Evolutionary conservation across 2,888 invertebrate species (phyloP).

Genomic region (Melangyna quadrimaculata): DNA sequence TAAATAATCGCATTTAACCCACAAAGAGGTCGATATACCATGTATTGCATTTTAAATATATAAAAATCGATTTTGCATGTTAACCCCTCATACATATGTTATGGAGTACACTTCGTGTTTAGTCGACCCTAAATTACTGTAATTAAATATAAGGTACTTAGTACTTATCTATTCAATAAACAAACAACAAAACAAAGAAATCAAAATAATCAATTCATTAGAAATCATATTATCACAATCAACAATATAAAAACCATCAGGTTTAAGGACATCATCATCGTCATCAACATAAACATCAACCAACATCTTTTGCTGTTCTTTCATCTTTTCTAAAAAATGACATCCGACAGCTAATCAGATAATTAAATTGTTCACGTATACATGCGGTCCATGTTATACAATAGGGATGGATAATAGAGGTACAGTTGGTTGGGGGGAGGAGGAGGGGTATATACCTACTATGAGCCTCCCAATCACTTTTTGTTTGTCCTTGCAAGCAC

Average conservation of each 20-base stretch:
- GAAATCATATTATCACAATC: background rate
- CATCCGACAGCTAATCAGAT: conserved; percentile 57
- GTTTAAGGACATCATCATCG: conserved; percentile 30
- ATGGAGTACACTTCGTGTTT: no score
- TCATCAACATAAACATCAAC: conserved; percentile 10
- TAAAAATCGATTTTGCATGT: no score
- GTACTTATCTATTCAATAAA: background rate
- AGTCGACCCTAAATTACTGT: no score
- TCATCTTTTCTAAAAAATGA: conserved; percentile 24
- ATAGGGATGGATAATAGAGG: background rate
- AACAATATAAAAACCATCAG: conserved; percentile 30
- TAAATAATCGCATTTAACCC: no score
- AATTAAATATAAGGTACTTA: no score
- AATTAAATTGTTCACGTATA: conserved; percentile 63
- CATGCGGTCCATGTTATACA: conserved; percentile 24
- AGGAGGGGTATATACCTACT: background rate
- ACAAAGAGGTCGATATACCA: no score
- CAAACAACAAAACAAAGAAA: no score
- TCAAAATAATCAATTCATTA: background rate
- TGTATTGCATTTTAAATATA: no score
- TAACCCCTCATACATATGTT: no score
- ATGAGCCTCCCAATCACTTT: background rate
- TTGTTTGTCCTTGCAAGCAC: conserved; percentile 16
- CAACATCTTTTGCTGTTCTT: conserved; percentile 14
- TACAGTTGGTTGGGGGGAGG: no score